Base-by-base conservation (phyloP, 2,113 vertebrate genomes). In the Paramisgurnus dabryanus region DNA sequence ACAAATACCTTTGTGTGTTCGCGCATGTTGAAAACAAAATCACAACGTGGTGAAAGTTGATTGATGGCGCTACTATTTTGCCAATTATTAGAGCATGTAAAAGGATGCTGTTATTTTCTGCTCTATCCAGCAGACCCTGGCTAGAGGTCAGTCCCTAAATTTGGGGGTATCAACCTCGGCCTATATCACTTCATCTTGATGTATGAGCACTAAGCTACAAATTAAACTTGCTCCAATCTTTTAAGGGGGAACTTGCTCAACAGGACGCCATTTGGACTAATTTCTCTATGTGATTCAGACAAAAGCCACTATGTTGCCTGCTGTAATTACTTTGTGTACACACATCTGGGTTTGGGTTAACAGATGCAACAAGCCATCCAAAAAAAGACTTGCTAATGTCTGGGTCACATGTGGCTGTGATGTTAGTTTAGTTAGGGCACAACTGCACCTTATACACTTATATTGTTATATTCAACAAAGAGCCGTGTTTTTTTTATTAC, bases 121-220 rank as follows among this genome's bases (percentile, higher is more conserved):
- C 64, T 63, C 40, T 13, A 22, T 76, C 79, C 83, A 79, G 84
- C 92, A 91, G 90, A 90, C 84, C 85, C 67, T 73, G 84, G 82
- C 83, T 87, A 89, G 85, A 89, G 90, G 92, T 92, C 90, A 89
- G 73, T 67, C 87, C 87, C 86, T 92, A 92, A 92, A 91, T 87
- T 87, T 77, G 81, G 79, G 87, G 87, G 88, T 88, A 91, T 92
- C 92, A 88, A 89, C 91, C 87, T 91, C 85, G 75, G 73, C 89
- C 89, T 82, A 86, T 92, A 93, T 93, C 91, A 88, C 90, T 93
- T 89, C 90, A 92, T 93, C 90, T 92, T 93, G 91, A 94, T 92
- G 91, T 92, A 93, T 90, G 92, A 92, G 90, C 82, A 86, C 87
- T 86, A 89, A 89, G 90, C 85, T 90, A 92, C 92, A 93, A 93